Base-by-base conservation (phyloP, 92 coral and sea anemone species). In the Paramuricea clavata region DNA sequence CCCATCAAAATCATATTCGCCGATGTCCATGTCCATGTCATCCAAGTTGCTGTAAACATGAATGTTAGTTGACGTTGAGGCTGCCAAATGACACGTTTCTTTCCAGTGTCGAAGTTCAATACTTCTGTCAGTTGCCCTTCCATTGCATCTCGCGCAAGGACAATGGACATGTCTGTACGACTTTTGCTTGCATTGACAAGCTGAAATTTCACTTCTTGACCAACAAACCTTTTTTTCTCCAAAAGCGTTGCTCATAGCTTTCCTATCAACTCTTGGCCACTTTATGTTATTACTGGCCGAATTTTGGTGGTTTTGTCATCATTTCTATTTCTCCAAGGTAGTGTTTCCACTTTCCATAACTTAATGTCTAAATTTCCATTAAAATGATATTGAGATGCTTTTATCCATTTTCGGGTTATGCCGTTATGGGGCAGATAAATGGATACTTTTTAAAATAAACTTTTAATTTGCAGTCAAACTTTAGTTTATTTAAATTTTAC, bases 161-260 rank as follows among this genome's bases (percentile, higher is more conserved):
- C 95, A 93, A 61, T 93, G 93, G 6, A 93, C 92, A 74, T 93
- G 95, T 49, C 95, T 81, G 78, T 90, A 88, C 6, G 87, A 47
- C 60, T 91, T 93, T 41, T 91, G 94, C 60, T 31, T 33, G 87
- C 94, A 88, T 2, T 52, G 39, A 74, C 95, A 93, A 17, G 82
- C 31, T 50, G 95, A 81, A 57, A 92, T 77, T 25, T 86, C 95
- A 69, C 33, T 79, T 89, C 95, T 89, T 56, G 65, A 0, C 89
- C 90, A 89, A 21, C 22, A 41, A 74, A 6, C 35, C 2, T 65
- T 26, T 32, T n/a, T n/a, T 60, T 8, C 8, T 60, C 19, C 69
- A 60, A 19, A 60, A 60, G 35, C 12, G 17, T 65, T n/a, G 33
- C 41, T 32, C 73, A 65, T 65, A 10, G 25, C 3, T 65, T 7